Conservation (phyloP, 1,140 invertebrate species). For the Zaprionus inermis region DNA sequence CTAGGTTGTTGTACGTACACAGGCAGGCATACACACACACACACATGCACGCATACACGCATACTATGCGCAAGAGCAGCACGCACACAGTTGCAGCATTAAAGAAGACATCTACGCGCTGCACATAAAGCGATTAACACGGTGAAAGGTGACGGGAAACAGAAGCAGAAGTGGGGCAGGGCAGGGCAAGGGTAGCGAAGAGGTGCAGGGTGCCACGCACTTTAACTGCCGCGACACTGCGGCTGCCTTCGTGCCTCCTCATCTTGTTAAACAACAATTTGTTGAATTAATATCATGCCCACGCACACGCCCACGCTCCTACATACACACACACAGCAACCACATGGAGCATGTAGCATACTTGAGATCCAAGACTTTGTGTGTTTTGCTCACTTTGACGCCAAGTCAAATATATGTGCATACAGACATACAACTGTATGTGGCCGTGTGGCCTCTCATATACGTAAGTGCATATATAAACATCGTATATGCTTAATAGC, state of each 20-base stretch:
- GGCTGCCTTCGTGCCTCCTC: conserved; percentile 61
- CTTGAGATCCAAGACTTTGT: conserved; percentile 50
- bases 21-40: conserved; percentile 27
- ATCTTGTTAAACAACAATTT: conserved; percentile 80
- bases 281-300: conserved; percentile 79
- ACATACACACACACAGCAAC: conserved; percentile 16
- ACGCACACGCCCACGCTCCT: conserved; percentile 32
- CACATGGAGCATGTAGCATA: conserved; percentile 26
- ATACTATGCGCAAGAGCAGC: conserved; percentile 19
- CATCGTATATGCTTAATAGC: conserved; percentile 64
- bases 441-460: background rate
- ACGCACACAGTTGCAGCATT: conserved; percentile 59
- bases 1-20: conserved; percentile 59
- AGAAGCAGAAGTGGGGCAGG: conserved; percentile 4
- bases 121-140: conserved; percentile 81
- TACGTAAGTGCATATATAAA: conserved; percentile 4
- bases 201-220: conserved; percentile 23
- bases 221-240: conserved; percentile 66
- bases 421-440: conserved; percentile 7
- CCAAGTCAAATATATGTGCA: conserved; percentile 41
- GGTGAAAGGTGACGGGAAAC: conserved; percentile 44
- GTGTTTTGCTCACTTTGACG: conserved; percentile 53
- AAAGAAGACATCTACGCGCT: conserved; percentile 75
- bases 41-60: conserved; percentile 36
- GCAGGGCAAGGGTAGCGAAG: background rate